Conservation (phyloP, 1,140 invertebrate genomes). For the Caerostris darwini region DNA sequence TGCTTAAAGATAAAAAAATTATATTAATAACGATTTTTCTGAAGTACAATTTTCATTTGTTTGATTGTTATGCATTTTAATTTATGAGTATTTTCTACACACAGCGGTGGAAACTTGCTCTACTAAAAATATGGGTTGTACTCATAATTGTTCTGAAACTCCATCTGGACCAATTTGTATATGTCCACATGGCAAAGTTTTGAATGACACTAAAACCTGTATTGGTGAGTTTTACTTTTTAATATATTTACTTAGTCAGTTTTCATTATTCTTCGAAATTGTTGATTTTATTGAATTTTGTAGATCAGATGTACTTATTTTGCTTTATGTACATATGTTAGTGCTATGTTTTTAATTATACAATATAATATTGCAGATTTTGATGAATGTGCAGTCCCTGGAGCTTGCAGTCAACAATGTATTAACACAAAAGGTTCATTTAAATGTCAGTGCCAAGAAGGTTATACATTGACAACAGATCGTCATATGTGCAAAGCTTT, state of each 20-base stretch:
- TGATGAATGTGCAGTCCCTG: conserved; percentile 93
- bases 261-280: not conserved
- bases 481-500: conserved; percentile 94
- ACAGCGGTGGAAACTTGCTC: conserved; percentile 62
- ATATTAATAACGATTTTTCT: not conserved
- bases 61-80: not conserved
- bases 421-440: conserved; percentile 92
- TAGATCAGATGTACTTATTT: not conserved
- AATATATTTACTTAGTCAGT: not conserved
- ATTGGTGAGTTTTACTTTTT: conserved; percentile 80
- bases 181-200: conserved; percentile 89
- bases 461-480: conserved; percentile 91
- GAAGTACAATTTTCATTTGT: not conserved
- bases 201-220: conserved; percentile 85
- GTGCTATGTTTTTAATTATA: not conserved
- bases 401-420: conserved; percentile 94
- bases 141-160: conserved; percentile 93
- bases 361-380: conserved; percentile 84
- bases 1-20: not conserved
- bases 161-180: conserved; percentile 93
- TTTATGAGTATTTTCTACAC: not conserved
- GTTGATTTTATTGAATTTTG: not conserved
- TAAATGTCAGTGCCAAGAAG: conserved; percentile 90
- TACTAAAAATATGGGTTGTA: conserved; percentile 85
- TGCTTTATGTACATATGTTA: not conserved